Base-by-base conservation (phyloP, 2,113 vertebrate species). In the Etia nguti region DNA sequence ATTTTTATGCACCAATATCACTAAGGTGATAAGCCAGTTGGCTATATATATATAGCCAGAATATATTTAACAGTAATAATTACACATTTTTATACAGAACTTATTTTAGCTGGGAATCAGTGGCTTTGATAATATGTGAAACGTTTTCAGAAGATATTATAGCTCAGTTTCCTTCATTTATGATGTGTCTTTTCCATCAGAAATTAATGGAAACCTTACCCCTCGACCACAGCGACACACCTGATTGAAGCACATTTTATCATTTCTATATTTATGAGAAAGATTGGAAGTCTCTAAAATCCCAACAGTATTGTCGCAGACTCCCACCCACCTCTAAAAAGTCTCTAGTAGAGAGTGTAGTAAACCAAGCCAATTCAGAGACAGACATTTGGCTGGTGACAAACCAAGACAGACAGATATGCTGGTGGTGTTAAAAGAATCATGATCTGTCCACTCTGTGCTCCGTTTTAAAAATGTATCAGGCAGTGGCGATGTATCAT, bases 401-500 rank as follows among this genome's bases (percentile, higher is more conserved):
- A 88, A 55, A 62, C 31, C 11, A 16, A 84, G 65, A 80, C 60
- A 87, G 84, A 84, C 80, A 84, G 56, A 83, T 62, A 50, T 65
- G 38, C 80, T 46, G 86, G 55, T 86, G 46, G 54, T 34, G 38
- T 83, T 91, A 31, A 88, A 90, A 73, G 34, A 86, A 87, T 86
- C 22, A 54, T 73, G 43, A 89, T 80, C n/a, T 41, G 29, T 82
- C 83, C 83, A 50, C 56, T 90, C 62, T 86, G 5, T 26, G 56
- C 68, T 56, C 54, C 10, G 48, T 82, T 82, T 86, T 88, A 92
- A 90, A 86, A 83, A 90, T 90, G 55, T 31, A 88, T 81, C 16
- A 54, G 68, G 29, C 70, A 60, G 52, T 29, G 54, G 75, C 24
- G 20, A 54, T 29, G 81, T 80, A 41, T 52, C 70, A 54, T 79